Evolutionary conservation across 1,140 invertebrate species (phyloP), one percentile per base, ranked within the genome.

Genomic region (Zaprionus camerounensis): DNA sequence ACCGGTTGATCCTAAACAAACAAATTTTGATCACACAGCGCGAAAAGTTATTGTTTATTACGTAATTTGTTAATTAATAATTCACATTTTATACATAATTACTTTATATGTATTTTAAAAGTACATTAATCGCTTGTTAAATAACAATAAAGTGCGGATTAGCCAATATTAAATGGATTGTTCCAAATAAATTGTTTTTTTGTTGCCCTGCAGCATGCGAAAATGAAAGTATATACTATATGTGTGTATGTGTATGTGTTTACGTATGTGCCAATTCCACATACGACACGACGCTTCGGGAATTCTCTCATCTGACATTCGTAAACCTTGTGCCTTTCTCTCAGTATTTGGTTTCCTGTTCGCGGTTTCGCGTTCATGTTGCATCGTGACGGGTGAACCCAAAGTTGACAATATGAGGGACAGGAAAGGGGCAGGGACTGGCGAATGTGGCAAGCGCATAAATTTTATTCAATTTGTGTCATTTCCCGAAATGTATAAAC

Each of bases 401-500:
- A 41, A 46, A 26, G 31, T 38, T 66, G 56, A 66, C 68, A 71
- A 51, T 3, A 3, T 9, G 41, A n/a, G 6, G n/a, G n/a, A 2
- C 6, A 17, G 15, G 20, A 46, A 11, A 13, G 57, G 20, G 59
- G 74, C 28, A 34, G 71, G 36, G 65, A 65, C 62, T 11, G 9
- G 68, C 36, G 41, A 46, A n/a, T 34, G 22, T 11, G 46, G 41
- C 65, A 68, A 78, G 83, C 85, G 67, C 76, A 91, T 81, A 90
- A 85, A 88, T 88, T 88, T 82, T 85, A 88, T 88, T 88, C 82
- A 88, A 88, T 88, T 90, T 88, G 76, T 90, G 85, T 88, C 85
- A 90, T 88, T 85, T 85, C 71, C 57, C 82, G 77, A 84, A 90
- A 88, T 80, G 81, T 84, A 88, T 88, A 88, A 88, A 88, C 85